Conservation (phyloP, 2,113 vertebrate species). For the Hystrix cristata region DNA sequence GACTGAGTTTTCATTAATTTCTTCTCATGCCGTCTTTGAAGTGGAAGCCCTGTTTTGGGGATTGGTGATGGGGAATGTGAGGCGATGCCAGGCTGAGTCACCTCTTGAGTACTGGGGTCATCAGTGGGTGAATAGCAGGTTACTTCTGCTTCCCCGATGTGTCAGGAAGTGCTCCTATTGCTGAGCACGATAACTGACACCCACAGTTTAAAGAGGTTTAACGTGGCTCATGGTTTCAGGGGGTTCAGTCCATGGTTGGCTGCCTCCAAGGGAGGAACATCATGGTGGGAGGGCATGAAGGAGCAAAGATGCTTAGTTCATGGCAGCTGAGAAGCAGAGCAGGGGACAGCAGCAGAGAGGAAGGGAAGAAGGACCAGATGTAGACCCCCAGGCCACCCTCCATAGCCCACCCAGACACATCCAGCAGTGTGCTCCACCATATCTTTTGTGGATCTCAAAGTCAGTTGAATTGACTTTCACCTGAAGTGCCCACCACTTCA, state of each 20-base stretch:
- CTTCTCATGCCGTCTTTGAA: fast-evolving
- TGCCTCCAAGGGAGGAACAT: background rate
- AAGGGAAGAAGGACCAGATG: background rate
- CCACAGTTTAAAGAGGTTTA: background rate
- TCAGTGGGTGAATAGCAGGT: too few relatives aligned
- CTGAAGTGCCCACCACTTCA: background rate
- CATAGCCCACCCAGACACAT: background rate
- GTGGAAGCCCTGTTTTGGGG: background rate
- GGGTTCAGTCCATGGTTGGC: background rate
- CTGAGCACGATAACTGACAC: background rate
- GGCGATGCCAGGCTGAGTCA: fast-evolving
- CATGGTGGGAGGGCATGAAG: background rate
- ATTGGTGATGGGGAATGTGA: background rate
- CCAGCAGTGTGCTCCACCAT: background rate
- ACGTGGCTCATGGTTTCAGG: background rate
- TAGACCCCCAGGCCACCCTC: background rate
- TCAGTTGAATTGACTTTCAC: background rate
- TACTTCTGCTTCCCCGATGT: background rate
- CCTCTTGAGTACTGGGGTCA: background rate
- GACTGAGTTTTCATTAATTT: background rate
- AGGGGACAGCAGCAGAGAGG: background rate
- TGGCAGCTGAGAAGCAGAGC: background rate
- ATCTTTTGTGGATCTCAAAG: fast-evolving
- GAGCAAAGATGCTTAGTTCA: background rate
- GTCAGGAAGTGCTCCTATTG: background rate